Conservation (phyloP, 2,888 invertebrate species). For the Matsumyia berberina region DNA sequence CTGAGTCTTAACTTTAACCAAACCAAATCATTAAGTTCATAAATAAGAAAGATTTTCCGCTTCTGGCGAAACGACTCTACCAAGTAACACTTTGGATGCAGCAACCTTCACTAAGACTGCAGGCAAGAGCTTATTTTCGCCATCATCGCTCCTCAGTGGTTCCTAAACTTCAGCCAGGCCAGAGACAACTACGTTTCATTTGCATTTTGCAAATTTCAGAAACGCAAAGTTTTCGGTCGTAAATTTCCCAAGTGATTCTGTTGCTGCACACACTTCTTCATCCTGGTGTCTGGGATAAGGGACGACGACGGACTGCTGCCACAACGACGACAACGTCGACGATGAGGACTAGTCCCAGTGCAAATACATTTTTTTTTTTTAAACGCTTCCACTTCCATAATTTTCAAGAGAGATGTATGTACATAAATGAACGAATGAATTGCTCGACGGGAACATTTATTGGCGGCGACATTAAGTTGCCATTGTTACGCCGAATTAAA, state of each 20-base stretch:
- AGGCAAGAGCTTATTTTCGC: slow-evolving; percentile 46
- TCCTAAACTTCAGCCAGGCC: background rate
- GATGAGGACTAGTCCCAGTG: slow-evolving; percentile 20
- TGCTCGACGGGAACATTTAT: slow-evolving; percentile 62
- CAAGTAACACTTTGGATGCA: slow-evolving; percentile 31
- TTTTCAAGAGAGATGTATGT: slow-evolving; percentile 54
- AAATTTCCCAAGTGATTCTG: slow-evolving; percentile 63
- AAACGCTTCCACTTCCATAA: slow-evolving; percentile 44
- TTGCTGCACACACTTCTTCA: slow-evolving; percentile 31
- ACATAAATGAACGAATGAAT: slow-evolving; percentile 71
- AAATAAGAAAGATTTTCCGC: too few species aligned
- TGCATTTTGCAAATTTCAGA: slow-evolving; percentile 61
- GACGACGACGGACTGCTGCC: background rate
- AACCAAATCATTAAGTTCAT: too few species aligned
- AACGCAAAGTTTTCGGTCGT: slow-evolving; percentile 64
- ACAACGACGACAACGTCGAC: slow-evolving; percentile 7
- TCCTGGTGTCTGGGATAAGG: slow-evolving; percentile 1
- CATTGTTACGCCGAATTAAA: slow-evolving; percentile 71
- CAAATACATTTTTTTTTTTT: slow-evolving; percentile 32
- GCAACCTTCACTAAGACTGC: slow-evolving; percentile 47
- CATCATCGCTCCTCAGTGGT: slow-evolving; percentile 17
- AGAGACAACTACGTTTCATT: slow-evolving; percentile 49
- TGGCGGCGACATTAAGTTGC: slow-evolving; percentile 68
- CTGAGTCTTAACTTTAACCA: too few species aligned
- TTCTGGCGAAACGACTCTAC: background rate